Base-by-base conservation (phyloP, 2,797 vertebrate genomes). In the Gouania willdenowi region DNA sequence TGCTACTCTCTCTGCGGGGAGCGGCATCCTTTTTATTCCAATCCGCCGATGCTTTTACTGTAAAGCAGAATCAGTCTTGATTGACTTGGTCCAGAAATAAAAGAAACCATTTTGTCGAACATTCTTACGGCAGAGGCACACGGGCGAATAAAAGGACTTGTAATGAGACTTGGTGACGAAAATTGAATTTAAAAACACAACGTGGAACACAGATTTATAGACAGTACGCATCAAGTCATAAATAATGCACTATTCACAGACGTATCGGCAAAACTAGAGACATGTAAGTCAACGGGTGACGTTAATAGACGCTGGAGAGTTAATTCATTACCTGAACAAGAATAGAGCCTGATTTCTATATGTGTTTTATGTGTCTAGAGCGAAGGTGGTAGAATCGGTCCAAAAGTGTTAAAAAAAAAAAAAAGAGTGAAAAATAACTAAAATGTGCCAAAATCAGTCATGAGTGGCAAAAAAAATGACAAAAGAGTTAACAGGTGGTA, bases 281-380 rank as follows among this genome's bases (percentile, higher is more conserved):
- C 37, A 26, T 43, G 49, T 11, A 44, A 51, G 67, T 76, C 67
- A 64, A 2, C 1, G 29, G 15, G 8, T 66, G 68, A 72, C 71
- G 66, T 70, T 79, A 75, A 79, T 65, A 68, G 68, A 77, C 64
- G 60, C 31, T 0, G 1, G 19, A 12, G 30, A 41, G 41, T 70
- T 57, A 43, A 68, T 68, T 48, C 42, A 49, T 62, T 54, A 10
- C 23, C 14, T 1, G 10, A 41, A 26, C 52, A 25, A 24, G 23
- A 53, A 23, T 0, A 19, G 21, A 14, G 40, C 39, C 35, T 51
- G 57, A 70, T 47, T 58, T 24, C 11, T 19, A 19, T 23, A 1
- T 20, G 19, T 66, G 35, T 53, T 75, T 73, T 76, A 71, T 45
- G 54, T 63, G 42, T 32, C 9, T 0, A 6, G 28, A n/a, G 26